These are phyloP conservation scores for Gopherus evgoodei DNA, from an alignment of 2,113 vertebrate genomes.

Conservation along the genomic window DNA sequence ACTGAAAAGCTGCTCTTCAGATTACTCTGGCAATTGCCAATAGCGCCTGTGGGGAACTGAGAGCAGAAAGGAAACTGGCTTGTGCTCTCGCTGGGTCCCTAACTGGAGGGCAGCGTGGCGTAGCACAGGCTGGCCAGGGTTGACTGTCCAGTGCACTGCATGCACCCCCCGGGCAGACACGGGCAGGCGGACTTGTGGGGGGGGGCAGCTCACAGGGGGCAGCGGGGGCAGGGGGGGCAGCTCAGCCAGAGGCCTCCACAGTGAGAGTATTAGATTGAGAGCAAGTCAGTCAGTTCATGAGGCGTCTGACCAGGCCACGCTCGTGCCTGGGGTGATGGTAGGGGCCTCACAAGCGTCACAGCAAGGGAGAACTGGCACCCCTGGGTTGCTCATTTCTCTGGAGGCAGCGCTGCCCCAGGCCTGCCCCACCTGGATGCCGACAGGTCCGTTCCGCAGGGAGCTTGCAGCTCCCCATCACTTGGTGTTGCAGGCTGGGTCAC, in stretches of 20 bases:
- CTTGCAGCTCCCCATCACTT: too few relatives aligned
- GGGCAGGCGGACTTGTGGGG: background rate
- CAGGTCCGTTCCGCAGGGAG: background rate
- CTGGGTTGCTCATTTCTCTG: background rate
- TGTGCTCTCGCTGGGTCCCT: background rate
- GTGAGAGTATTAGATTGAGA: fast-evolving
- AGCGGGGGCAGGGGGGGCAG: background rate
- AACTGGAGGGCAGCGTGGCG: background rate
- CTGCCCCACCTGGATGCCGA: too few relatives aligned
- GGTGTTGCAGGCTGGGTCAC: background rate
- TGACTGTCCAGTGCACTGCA: fast-evolving
- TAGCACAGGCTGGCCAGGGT: fast-evolving
- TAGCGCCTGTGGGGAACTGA: background rate
- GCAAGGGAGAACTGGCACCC: background rate
- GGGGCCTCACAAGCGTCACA: too few relatives aligned
- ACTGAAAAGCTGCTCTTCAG: background rate
- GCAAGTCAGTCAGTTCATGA: fast-evolving
- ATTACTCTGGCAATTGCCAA: background rate
- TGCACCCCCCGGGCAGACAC: fast-evolving
- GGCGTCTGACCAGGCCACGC: fast-evolving
- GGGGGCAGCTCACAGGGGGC: too few relatives aligned
- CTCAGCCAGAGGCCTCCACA: fast-evolving
- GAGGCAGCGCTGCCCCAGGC: background rate
- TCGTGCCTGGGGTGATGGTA: background rate
- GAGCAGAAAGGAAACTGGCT: fast-evolving